phyloP scores from a whole-genome alignment of 64 coral and sea anemone species.

The Dendrophyllia cribrosa region DNA sequence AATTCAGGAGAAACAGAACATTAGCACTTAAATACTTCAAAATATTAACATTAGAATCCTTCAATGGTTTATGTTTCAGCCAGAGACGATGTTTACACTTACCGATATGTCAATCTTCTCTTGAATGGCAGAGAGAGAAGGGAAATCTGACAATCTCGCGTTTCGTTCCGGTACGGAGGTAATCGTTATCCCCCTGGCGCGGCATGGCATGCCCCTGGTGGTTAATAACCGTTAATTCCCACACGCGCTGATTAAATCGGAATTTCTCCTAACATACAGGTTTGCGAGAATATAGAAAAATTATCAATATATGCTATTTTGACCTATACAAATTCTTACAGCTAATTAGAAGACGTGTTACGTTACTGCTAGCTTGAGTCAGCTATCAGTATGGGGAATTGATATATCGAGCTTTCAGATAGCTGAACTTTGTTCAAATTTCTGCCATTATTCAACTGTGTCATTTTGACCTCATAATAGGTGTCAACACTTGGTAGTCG shows the following conservation, averaged over 20 bases:
- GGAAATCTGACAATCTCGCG: not conserved
- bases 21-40: not conserved
- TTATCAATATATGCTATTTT: not conserved
- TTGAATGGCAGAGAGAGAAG: not conserved
- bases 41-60: constrained; percentile 28
- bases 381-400: not conserved
- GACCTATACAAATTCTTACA: too few species aligned
- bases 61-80: constrained; percentile 27
- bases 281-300: not conserved
- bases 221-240: not conserved
- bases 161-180: not conserved
- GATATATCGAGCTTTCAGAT: not conserved
- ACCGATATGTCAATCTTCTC: constrained; percentile 44
- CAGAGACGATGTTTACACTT: constrained; percentile 51
- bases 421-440: not conserved
- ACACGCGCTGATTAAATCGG: not conserved
- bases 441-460: not conserved
- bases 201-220: too few species aligned
- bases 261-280: not conserved
- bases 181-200: not conserved
- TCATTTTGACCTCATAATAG: not conserved
- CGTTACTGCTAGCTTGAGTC: not conserved
- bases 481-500: not conserved
- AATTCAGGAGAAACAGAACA: not conserved
- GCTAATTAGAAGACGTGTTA: too few species aligned